Percentiles rank a stretch among this genome's conserved stretches.
These are phyloP conservation scores for Pelmatolapia mariae DNA, from an alignment of 2,113 vertebrate species.

Conservation along the genomic window DNA sequence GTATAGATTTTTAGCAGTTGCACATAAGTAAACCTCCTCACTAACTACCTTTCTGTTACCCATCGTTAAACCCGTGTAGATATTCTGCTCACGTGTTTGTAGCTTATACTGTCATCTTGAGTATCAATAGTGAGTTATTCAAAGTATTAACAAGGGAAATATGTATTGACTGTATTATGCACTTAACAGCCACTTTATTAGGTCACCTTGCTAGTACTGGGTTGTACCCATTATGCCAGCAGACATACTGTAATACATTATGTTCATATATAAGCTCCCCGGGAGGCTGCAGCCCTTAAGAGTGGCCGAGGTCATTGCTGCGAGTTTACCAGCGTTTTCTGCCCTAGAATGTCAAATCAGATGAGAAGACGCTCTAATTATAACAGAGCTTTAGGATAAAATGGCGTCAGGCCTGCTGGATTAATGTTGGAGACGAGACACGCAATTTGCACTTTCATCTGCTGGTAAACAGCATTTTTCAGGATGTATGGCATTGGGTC, in stretches of 20 bases:
- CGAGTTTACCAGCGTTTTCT: neutral
- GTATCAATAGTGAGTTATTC: neutral
- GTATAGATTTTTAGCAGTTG: neutral
- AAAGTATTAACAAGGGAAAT: neutral
- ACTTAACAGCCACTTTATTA: neutral
- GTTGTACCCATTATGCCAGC: neutral
- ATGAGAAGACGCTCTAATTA: neutral
- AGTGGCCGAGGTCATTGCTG: neutral
- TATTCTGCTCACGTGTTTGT: neutral
- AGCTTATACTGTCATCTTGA: neutral
- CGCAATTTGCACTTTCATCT: neutral
- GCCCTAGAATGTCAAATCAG: neutral
- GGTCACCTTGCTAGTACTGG: neutral
- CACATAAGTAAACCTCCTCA: neutral
- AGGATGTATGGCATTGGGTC: neutral
- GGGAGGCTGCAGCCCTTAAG: neutral
- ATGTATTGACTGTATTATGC: neutral
- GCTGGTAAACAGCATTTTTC: rapidly evolving
- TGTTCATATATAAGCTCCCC: neutral
- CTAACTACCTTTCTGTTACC: neutral
- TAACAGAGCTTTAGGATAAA: neutral
- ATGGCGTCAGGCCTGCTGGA: neutral
- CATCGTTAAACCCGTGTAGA: neutral
- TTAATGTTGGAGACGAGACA: neutral
- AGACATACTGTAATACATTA: neutral